Conservation (phyloP, 2,113 vertebrate genomes). For the Lota lota region DNA sequence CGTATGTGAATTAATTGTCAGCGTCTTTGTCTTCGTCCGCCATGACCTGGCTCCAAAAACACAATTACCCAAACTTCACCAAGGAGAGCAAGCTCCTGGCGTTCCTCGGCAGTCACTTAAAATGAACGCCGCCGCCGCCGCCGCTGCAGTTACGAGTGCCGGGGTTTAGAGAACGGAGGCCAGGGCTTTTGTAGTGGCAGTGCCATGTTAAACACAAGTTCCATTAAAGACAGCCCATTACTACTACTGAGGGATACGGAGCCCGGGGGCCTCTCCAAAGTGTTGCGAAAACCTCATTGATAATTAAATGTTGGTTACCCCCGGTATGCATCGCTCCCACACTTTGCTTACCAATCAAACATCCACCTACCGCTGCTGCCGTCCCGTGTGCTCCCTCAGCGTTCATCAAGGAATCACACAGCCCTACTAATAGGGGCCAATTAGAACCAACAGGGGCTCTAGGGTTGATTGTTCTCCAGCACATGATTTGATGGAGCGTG, state of each 20-base stretch:
- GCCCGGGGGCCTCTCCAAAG: conserved; percentile 73
- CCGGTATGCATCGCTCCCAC: conserved; percentile 74
- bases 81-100: too few species aligned
- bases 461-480: conserved; percentile 81
- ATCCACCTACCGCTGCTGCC: conserved; percentile 61
- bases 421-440: conserved; percentile 77
- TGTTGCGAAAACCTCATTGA: conserved; percentile 81
- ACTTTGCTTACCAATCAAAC: conserved; percentile 81
- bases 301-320: conserved; percentile 84
- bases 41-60: too few species aligned
- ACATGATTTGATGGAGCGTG: conserved; percentile 77
- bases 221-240: conserved; percentile 80
- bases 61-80: too few species aligned
- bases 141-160: conserved; percentile 63
- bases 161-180: conserved; percentile 58
- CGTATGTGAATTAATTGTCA: conserved; percentile 11
- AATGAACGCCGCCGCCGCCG: conserved; percentile 4
- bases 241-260: conserved; percentile 72
- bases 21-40: too few species aligned
- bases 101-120: too few species aligned
- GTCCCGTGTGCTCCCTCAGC: conserved; percentile 41
- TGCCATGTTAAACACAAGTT: conserved; percentile 79
- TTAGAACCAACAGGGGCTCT: conserved; percentile 75
- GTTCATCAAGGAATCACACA: conserved; percentile 75
- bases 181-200: conserved; percentile 68